These are phyloP conservation scores for Cricetomys ansorgei DNA, from an alignment of 2,113 vertebrate species.

Conservation along the genomic window DNA sequence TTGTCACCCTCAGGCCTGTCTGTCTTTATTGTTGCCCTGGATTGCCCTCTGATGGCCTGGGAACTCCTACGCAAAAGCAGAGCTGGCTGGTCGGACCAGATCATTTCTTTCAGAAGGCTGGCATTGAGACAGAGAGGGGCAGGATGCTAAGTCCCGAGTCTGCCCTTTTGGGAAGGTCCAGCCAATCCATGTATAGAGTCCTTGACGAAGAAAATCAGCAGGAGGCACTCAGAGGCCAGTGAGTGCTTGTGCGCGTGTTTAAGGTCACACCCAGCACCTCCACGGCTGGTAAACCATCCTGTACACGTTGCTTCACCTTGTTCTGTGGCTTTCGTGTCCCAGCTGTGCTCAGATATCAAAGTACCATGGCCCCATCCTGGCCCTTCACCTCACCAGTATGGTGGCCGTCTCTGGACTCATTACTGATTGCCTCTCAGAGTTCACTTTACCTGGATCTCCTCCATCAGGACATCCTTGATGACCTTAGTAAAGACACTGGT, in stretches of 20 bases:
- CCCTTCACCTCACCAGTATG: neutral
- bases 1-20: neutral
- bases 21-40: neutral
- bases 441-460: neutral
- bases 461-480: neutral
- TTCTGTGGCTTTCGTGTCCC: neutral
- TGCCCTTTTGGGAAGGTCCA: neutral
- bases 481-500: neutral
- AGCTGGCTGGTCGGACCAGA: neutral
- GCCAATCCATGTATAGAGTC: neutral
- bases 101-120: neutral
- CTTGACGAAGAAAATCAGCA: neutral
- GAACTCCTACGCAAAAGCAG: neutral
- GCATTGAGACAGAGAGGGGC: neutral
- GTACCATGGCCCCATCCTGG: too few relatives aligned
- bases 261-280: accelerated
- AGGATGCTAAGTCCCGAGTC: neutral
- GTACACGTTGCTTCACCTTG: neutral
- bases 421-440: neutral
- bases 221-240: neutral
- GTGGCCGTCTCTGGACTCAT: neutral
- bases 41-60: neutral
- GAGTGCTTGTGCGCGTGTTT: neutral
- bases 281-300: neutral
- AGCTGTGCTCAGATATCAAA: neutral